Percentiles rank a stretch among this genome's conserved stretches.
Conservation (phyloP, 2,888 invertebrate genomes). For the Malthinus flaveolus region DNA sequence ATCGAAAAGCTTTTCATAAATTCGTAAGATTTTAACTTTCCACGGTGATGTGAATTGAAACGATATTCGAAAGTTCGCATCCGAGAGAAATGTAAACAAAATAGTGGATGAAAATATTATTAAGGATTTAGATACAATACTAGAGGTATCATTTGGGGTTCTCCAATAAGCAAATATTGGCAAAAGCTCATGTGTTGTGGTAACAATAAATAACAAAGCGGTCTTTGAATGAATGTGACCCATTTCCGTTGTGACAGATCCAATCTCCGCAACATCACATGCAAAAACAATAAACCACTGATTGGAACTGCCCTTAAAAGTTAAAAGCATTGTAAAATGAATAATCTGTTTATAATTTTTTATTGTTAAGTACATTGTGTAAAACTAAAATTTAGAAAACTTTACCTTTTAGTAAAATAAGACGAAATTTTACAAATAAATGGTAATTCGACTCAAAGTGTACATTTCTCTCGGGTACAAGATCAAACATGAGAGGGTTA, state of each 20-base stretch:
- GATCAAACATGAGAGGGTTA: slow-evolving; percentile 27
- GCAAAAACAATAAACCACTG: slow-evolving; percentile 44
- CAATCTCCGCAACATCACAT: slow-evolving; percentile 43
- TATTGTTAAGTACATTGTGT: neutral
- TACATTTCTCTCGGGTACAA: slow-evolving; percentile 8
- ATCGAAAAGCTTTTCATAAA: too few relatives aligned
- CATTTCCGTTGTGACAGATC: slow-evolving; percentile 44
- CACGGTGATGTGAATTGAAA: too few relatives aligned
- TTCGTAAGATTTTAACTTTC: too few relatives aligned
- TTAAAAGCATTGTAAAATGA: slow-evolving; percentile 16
- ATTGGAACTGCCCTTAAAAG: slow-evolving; percentile 35
- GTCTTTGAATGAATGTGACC: slow-evolving; percentile 39
- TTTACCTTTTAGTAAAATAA: neutral
- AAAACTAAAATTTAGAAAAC: neutral
- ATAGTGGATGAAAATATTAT: neutral
- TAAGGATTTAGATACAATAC: neutral
- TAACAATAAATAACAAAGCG: slow-evolving; percentile 21
- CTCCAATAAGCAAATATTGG: slow-evolving; percentile 17
- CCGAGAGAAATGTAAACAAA: too few relatives aligned
- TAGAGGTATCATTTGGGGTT: neutral
- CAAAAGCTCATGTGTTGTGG: slow-evolving; percentile 16
- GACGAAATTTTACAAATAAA: neutral
- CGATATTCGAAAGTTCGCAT: too few relatives aligned
- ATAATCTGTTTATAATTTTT: slow-evolving; percentile 14
- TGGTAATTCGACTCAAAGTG: neutral